These are phyloP conservation scores for Eretmodus cyanostictus DNA, from an alignment of 2,113 vertebrate species.

Conservation along the genomic window DNA sequence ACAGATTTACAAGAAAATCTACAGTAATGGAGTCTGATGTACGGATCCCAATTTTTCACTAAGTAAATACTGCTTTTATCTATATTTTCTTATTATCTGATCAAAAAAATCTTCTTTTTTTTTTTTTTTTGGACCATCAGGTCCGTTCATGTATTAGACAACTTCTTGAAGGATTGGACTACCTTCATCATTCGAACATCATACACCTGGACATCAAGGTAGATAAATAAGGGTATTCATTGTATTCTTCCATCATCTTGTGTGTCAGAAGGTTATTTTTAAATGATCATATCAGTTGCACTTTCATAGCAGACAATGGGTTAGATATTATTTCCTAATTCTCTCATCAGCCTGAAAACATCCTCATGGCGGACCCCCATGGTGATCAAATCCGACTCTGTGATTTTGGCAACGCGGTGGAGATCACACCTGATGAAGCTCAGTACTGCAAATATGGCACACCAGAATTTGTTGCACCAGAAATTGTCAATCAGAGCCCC, in stretches of 20 bases:
- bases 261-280: neutral
- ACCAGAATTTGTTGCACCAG: conserved; percentile 91
- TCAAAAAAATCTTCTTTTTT: neutral
- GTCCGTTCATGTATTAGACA: conserved; percentile 85
- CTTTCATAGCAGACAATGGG: neutral
- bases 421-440: conserved; percentile 76
- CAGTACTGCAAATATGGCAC: conserved; percentile 95
- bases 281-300: neutral
- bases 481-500: conserved; percentile 93
- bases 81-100: neutral
- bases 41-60: conserved; percentile 20
- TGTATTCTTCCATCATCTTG: neutral
- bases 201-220: conserved; percentile 96
- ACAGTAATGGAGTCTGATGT: conserved; percentile 88
- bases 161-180: conserved; percentile 84
- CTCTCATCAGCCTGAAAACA: conserved; percentile 85
- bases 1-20: conserved; percentile 84
- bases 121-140: conserved; percentile 57
- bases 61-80: neutral
- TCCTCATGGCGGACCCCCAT: conserved; percentile 82
- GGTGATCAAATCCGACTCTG: conserved; percentile 89
- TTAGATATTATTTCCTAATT: neutral
- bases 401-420: conserved; percentile 88
- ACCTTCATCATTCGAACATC: conserved; percentile 83
- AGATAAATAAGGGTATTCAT: fast-evolving